Base-by-base conservation (phyloP, 2,888 invertebrate genomes). In the Rhyacophila evoluta region DNA sequence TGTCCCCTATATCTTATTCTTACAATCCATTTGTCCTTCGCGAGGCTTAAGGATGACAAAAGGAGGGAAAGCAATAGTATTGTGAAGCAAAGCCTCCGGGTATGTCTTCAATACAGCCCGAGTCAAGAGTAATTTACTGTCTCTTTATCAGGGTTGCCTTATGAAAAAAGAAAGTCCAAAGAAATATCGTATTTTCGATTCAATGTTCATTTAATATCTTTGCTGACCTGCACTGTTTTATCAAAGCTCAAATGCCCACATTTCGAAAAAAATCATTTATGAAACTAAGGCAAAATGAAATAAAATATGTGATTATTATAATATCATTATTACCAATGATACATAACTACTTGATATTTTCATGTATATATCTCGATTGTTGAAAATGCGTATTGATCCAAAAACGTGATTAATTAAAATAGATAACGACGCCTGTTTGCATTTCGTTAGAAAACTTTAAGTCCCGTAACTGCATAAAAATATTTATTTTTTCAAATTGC, bases 11-110 rank as follows among this genome's bases (percentile, higher is more conserved):
- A 79, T 79, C 74, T 77, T 76, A 41, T 74, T 69, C 76, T 77
- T 74, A 77, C 71, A 70, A 77, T 69, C 79, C 79, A 81, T 81
- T 81, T 78, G 76, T 77, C 77, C 74, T 81, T 76, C 33, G 15
- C 73, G 33, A 28, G 76, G 76, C 78, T 81, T 67, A 67, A 36
- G 39, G 41, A 75, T 69, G 75, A 81, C 75, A 81, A 79, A 75
- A 72, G 77, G 39, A 69, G 38, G 69, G 75, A 78, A 78, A 81
- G 77, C 72, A 79, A 81, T 79, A 79, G 79, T 72, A 72, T 76
- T 79, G 75, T 73, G 73, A 39, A 79, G 69, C 67, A 36, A 78
- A 79, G 77, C 75, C 79, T 77, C 68, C 27, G 70, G 81, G 72
- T 29, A 69, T 38, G 76, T 79, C 77, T 74, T 55, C 68, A 81